Conservation (phyloP, 2,888 invertebrate species). For the Nemotelus pantherinus region DNA sequence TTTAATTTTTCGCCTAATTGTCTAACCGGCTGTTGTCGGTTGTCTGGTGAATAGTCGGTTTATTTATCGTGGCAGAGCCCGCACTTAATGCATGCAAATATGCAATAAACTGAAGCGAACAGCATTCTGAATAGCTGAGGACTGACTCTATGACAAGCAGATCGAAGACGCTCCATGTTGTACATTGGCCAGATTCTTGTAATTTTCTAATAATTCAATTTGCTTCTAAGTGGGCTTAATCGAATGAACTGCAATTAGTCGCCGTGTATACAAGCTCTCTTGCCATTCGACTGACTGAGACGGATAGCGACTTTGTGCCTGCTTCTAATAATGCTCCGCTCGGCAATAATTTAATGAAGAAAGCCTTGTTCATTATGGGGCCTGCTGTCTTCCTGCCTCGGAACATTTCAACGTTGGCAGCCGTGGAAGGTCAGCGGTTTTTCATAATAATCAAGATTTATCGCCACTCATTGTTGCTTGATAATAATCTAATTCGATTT, state of each 20-base stretch:
- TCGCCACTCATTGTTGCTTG: constrained; percentile 2
- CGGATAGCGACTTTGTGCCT: background rate
- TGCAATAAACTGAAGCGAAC: constrained; percentile 36
- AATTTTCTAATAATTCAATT: constrained; percentile 46
- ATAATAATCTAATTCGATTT: constrained; percentile 38
- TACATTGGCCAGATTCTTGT: constrained; percentile 39
- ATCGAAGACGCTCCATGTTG: constrained; percentile 6
- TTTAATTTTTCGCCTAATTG: constrained; percentile 41
- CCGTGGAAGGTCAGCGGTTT: constrained; percentile 35
- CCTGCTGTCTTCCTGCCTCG: background rate
- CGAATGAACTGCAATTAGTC: constrained; percentile 45
- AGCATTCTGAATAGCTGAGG: background rate
- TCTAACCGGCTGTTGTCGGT: constrained; percentile 7
- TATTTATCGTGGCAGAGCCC: background rate
- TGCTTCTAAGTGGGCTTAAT: constrained; percentile 43
- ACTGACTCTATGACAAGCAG: background rate
- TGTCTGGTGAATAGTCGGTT: background rate
- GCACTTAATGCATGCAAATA: constrained; percentile 35
- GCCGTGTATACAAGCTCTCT: constrained; percentile 30
- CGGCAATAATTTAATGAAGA: constrained; percentile 37
- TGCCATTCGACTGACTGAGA: background rate
- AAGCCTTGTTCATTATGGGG: constrained; percentile 27
- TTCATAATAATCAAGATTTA: constrained; percentile 38
- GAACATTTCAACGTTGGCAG: background rate
- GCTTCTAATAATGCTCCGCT: constrained; percentile 18